phyloP scores from a whole-genome alignment of 2,888 invertebrate species.

The Digitonthophagus gazella region DNA sequence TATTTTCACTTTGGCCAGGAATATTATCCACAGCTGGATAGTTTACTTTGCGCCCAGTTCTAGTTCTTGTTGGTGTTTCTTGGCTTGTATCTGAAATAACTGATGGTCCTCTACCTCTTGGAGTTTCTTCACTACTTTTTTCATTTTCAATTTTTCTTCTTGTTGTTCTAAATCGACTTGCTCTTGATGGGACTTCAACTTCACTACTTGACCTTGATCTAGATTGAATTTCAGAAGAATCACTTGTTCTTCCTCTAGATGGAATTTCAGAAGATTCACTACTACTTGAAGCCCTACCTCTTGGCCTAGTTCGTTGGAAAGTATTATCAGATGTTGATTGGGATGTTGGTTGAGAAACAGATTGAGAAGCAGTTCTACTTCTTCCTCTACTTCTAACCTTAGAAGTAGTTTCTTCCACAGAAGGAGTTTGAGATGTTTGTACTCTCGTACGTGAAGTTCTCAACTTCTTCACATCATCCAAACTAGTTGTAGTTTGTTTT shows the following conservation, averaged over 20 bases:
- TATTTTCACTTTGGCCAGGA: conserved; percentile 9
- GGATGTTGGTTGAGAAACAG: neutral
- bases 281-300: conserved; percentile 9
- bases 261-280: conserved; percentile 18
- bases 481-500: conserved; percentile 18
- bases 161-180: conserved; percentile 29
- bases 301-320: conserved; percentile 15
- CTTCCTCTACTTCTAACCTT: conserved; percentile 19
- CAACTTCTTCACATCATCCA: conserved; percentile 10
- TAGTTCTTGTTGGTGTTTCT: conserved; percentile 34
- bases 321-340: neutral
- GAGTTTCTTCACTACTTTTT: conserved; percentile 15
- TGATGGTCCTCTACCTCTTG: conserved; percentile 33
- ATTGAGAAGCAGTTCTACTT: conserved; percentile 13
- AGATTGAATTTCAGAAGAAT: conserved; percentile 11
- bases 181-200: conserved; percentile 15
- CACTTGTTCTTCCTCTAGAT: neutral
- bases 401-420: neutral
- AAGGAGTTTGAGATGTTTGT: neutral
- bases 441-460: conserved; percentile 6
- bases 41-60: conserved; percentile 40
- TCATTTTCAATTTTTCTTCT: conserved; percentile 24
- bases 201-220: neutral
- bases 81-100: conserved; percentile 36
- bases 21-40: conserved; percentile 8